Conservation (phyloP, 2,797 vertebrate genomes). For the Peromyscus attwateri region DNA sequence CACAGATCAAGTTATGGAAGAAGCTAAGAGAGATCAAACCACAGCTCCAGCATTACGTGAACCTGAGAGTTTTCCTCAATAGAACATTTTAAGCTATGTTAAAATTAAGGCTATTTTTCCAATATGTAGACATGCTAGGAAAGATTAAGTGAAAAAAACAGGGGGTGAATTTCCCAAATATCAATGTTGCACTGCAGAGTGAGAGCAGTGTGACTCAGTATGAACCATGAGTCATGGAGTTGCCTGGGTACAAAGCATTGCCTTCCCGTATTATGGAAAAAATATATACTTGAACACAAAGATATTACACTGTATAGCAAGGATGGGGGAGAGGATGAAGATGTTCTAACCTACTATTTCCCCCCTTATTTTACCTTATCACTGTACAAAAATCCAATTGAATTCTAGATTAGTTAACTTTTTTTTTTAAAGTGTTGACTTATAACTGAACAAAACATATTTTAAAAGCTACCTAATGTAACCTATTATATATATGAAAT, state of each 20-base stretch:
- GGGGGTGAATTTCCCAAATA: neutral
- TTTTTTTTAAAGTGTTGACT: neutral
- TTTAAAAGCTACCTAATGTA: neutral
- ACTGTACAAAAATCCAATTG: neutral
- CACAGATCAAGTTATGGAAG: neutral
- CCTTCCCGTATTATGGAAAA: neutral
- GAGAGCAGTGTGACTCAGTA: neutral
- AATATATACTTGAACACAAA: neutral
- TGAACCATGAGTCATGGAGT: neutral
- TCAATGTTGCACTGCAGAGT: neutral
- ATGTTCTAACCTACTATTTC: neutral
- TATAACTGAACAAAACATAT: neutral
- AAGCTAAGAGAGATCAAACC: neutral
- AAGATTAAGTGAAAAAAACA: conserved; percentile 10
- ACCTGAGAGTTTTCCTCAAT: neutral
- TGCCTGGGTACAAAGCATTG: neutral
- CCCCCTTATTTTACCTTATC: neutral
- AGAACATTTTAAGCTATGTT: neutral
- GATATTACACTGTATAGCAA: neutral
- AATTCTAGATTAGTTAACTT: neutral
- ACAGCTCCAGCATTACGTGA: neutral
- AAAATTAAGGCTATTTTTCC: conserved; percentile 1
- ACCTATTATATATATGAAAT: neutral
- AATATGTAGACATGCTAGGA: neutral
- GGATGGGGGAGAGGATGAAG: neutral